Conservation (phyloP, 2,888 invertebrate species). For the Rhynchonema sp. region DNA sequence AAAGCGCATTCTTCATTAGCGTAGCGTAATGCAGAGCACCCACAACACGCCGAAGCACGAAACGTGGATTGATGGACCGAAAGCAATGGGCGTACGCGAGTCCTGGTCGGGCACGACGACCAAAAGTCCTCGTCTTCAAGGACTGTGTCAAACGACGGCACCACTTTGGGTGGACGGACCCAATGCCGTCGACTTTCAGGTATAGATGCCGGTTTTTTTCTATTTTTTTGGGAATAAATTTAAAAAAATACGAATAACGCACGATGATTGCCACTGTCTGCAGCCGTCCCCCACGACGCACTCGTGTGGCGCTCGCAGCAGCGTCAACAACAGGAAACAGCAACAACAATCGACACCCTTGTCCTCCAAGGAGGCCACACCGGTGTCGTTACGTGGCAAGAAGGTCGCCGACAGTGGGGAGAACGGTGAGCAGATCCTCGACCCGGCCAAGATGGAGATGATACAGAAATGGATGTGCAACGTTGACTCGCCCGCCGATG, state of each 20-base stretch:
- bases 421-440: neutral
- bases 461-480: neutral
- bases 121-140: no score
- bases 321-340: neutral
- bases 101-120: neutral
- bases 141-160: no score
- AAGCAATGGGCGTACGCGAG: neutral
- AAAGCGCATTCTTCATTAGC: no score
- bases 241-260: no score
- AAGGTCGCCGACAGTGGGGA: neutral
- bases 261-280: no score
- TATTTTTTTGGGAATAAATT: no score
- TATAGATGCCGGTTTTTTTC: no score
- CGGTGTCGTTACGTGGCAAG: neutral
- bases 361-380: neutral
- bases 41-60: neutral
- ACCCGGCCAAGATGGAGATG: neutral
- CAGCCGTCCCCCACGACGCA: no score
- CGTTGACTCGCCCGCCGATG: neutral
- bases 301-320: neutral
- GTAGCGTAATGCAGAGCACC: no score
- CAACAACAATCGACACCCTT: no score
- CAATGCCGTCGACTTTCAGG: no score
- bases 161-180: neutral
- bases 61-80: neutral